These are phyloP conservation scores for Callinectes sapidus DNA, from an alignment of 2,888 invertebrate species.

Conservation along the genomic window DNA sequence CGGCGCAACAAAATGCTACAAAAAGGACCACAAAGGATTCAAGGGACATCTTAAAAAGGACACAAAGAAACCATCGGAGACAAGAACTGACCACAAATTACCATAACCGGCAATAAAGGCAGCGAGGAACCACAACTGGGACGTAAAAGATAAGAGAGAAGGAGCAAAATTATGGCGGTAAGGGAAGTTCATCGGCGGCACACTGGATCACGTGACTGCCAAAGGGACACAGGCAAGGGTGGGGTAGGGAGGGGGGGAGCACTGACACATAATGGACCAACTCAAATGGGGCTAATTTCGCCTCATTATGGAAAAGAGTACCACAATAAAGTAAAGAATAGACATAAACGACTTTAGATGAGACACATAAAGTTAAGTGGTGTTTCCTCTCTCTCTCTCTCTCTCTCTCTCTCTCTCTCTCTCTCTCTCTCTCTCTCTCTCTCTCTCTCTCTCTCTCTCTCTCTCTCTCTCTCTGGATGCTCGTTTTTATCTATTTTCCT, in stretches of 20 bases:
- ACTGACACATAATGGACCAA: background rate
- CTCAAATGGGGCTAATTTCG: background rate
- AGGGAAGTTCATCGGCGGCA: background rate
- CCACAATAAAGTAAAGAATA: background rate
- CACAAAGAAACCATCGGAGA: background rate
- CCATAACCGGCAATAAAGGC: conserved; percentile 25
- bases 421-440: too few relatives aligned
- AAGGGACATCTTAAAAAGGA: conserved; percentile 13
- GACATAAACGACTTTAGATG: background rate
- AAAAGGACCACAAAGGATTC: conserved; percentile 6
- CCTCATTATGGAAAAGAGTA: background rate
- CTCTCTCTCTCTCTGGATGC: too few relatives aligned
- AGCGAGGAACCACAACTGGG: background rate
- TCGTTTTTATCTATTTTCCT: background rate
- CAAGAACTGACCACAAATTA: conserved; percentile 24
- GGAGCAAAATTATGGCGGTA: background rate
- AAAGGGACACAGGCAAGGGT: background rate
- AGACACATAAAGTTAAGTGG: background rate
- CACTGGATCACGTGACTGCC: background rate
- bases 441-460: too few relatives aligned
- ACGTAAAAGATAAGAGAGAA: conserved; percentile 4
- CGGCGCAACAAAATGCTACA: background rate
- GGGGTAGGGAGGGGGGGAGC: too few relatives aligned
- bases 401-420: too few relatives aligned
- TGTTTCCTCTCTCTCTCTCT: background rate